Conservation (phyloP, 2,113 vertebrate genomes). For the Columba janthina region DNA sequence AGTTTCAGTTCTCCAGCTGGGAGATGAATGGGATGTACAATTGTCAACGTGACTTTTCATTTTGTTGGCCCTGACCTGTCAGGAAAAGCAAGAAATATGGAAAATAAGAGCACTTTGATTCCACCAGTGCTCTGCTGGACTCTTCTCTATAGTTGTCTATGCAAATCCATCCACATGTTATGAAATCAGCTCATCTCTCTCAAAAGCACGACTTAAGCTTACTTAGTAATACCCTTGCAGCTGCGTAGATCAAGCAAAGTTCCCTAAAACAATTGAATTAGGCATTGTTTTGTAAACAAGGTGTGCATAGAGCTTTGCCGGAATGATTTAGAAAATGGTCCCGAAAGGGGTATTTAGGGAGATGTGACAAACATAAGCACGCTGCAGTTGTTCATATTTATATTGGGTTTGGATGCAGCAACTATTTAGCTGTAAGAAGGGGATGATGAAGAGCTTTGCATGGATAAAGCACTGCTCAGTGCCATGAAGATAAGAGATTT, state of each 20-base stretch:
- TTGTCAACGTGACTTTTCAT: not conserved
- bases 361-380: not conserved
- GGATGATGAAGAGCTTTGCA: slow-evolving; percentile 14
- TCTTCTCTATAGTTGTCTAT: not conserved
- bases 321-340: not conserved
- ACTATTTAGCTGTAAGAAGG: not conserved
- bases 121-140: not conserved
- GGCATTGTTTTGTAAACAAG: not conserved
- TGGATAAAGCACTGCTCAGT: not conserved
- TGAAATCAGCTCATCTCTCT: not conserved
- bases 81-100: not conserved
- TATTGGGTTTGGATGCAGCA: not conserved
- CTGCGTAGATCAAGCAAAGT: not conserved
- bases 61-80: not conserved
- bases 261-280: not conserved
- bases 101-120: not conserved
- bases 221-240: not conserved
- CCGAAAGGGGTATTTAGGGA: not conserved
- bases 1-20: not conserved
- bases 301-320: not conserved
- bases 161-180: not conserved
- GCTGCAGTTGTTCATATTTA: not conserved
- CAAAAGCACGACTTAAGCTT: not conserved
- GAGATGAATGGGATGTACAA: not conserved
- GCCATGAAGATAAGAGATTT: not conserved